Evolutionary conservation across 2,797 vertebrate species (phyloP).

Genomic region (Liparis tanakae): DNA sequence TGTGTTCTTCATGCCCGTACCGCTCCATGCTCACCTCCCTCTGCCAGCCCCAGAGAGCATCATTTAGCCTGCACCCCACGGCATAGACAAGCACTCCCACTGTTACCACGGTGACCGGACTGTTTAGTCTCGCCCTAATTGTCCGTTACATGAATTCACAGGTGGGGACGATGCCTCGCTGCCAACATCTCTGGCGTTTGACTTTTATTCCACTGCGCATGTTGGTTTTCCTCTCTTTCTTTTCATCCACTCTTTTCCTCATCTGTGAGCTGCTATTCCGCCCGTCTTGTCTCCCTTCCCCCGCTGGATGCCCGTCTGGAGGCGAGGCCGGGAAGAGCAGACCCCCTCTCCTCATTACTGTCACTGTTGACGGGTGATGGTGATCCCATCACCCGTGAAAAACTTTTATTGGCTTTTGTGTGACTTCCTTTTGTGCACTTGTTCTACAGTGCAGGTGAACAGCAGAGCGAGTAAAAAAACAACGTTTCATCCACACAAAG

Average conservation of each 20-base stretch:
- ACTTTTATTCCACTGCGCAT: not conserved
- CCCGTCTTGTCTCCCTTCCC: not conserved
- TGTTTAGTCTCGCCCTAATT: conserved; percentile 39
- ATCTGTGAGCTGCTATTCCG: conserved; percentile 8
- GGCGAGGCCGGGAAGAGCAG: conserved; percentile 2
- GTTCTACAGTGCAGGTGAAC: conserved; percentile 14
- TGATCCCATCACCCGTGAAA: too few species aligned
- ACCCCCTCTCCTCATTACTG: conserved; percentile 33
- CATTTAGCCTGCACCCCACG: conserved; percentile 22
- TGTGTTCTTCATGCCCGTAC: conserved; percentile 38
- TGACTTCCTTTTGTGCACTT: conserved; percentile 2
- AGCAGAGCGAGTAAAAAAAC: not conserved
- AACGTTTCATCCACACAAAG: not conserved
- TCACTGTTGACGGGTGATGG: conserved; percentile 24
- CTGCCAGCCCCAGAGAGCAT: conserved; percentile 21
- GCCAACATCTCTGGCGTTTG: not conserved
- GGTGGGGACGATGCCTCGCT: conserved; percentile 8
- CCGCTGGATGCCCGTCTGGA: not conserved
- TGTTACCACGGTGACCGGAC: conserved; percentile 64
- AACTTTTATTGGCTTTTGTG: not conserved
- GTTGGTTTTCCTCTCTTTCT: not conserved
- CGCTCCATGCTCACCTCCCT: conserved; percentile 18
- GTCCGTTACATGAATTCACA: conserved; percentile 35
- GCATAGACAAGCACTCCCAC: conserved; percentile 30
- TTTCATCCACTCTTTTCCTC: conserved; percentile 3